Evolutionary conservation across 2,113 vertebrate species (phyloP), one percentile per base, ranked within the genome.

Genomic region (Elanus axillaris): DNA sequence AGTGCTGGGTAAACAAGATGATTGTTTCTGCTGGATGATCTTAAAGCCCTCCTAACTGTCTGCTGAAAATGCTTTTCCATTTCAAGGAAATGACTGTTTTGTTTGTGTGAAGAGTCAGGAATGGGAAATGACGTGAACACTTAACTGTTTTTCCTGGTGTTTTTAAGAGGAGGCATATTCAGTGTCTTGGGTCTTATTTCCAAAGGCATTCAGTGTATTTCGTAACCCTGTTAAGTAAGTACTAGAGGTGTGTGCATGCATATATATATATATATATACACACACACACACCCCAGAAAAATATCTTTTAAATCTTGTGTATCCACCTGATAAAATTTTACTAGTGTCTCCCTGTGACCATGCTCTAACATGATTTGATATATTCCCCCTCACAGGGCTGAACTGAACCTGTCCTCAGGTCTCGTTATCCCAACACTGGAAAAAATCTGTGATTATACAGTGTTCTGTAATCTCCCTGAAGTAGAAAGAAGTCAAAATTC

Each of bases 71-170:
- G 53, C 73, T 93, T 31, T 18, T 31, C 82, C 79, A 31, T 43
- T 58, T 81, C 89, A 85, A 89, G 96, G 94, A 95, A 95, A 75
- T 84, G 86, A 81, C 84, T 89, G 64, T 6, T 93, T 58, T 91
- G 80, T 93, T 94, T 95, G 83, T 72, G 62, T 72, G 67, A 40
- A 25, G 67, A 90, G 48, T 59, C 91, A 84, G 95, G 95, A 94
- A 95, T 34, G 53, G 95, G 93, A 97, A 95, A 93, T 88, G 80
- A 94, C 13, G 55, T 58, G 38, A 76, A 38, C 18, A 6, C 69
- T 78, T 87, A 60, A 87, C 69, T 79, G 53, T 3, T 93, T 93
- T 83, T 81, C 88, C 92, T 74, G 92, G 47, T 92, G 92, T 77
- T 86, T 93, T 58, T 36, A 68, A 74, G 72, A 71, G 27, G 71